Evolutionary conservation across 2,888 invertebrate genomes (phyloP).

Genomic region (Mantis religiosa): DNA sequence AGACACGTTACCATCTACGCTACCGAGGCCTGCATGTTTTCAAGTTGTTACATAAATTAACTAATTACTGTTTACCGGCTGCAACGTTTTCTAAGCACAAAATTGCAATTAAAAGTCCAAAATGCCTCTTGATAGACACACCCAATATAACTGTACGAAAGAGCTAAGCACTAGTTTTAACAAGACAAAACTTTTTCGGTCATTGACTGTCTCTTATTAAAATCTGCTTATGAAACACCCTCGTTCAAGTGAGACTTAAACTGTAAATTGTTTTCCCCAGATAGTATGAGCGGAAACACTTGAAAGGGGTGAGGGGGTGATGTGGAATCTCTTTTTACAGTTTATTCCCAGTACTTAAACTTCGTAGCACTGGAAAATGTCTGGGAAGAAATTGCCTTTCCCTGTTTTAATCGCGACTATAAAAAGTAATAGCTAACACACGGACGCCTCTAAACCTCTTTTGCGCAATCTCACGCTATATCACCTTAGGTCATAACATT

Average conservation of each 20-base stretch:
- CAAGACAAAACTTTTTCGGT: too few species aligned
- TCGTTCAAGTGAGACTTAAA: not conserved
- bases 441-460: not conserved
- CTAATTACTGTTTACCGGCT: too few species aligned
- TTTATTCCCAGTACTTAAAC: not conserved
- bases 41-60: too few species aligned
- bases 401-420: not conserved
- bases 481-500: not conserved
- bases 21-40: too few species aligned
- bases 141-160: too few species aligned
- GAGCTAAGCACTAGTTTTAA: too few species aligned
- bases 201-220: too few species aligned
- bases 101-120: too few species aligned
- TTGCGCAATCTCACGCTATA: not conserved
- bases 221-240: too few species aligned
- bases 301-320: not conserved
- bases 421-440: not conserved
- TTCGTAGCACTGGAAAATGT: not conserved
- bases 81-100: too few species aligned
- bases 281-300: not conserved
- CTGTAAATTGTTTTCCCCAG: not conserved
- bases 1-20: too few species aligned
- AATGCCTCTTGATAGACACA: too few species aligned
- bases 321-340: not conserved
- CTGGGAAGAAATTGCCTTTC: not conserved